Conservation (phyloP, 2,797 vertebrate species). For the Crenuchus spilurus region DNA sequence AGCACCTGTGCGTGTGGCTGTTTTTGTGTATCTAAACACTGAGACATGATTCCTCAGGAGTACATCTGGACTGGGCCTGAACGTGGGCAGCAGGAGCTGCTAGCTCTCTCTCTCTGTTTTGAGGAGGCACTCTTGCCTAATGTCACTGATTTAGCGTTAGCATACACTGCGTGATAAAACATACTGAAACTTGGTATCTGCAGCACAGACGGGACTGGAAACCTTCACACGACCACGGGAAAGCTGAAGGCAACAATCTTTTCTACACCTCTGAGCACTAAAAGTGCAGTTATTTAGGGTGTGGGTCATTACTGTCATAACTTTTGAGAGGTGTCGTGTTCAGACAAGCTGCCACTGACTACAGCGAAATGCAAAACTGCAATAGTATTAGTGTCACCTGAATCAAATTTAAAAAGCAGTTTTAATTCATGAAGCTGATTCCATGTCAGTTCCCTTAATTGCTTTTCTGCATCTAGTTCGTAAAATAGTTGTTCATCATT, state of each 20-base stretch:
- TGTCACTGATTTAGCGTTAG: constrained; percentile 18
- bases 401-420: too few species aligned
- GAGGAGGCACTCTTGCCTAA: background rate
- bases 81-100: background rate
- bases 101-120: constrained; percentile 19
- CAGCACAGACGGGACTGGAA: background rate
- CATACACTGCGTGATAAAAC: background rate
- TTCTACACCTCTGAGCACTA: background rate
- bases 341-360: background rate
- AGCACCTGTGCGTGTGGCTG: constrained; percentile 24
- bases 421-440: too few species aligned
- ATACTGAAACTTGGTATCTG: constrained; percentile 10
- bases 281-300: constrained; percentile 3
- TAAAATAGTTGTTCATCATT: too few species aligned
- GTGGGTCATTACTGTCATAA: constrained; percentile 4
- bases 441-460: too few species aligned
- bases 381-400: too few species aligned
- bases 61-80: background rate
- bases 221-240: background rate
- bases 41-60: background rate
- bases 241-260: background rate
- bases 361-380: too few species aligned
- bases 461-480: too few species aligned
- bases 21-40: constrained; percentile 24
- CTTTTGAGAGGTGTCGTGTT: background rate